A percentile compares a stretch with the other conserved stretches of the same genome.
Evolutionary conservation across 2,888 invertebrate genomes (phyloP).

Genomic region (Ptychoptera contaminata): DNA sequence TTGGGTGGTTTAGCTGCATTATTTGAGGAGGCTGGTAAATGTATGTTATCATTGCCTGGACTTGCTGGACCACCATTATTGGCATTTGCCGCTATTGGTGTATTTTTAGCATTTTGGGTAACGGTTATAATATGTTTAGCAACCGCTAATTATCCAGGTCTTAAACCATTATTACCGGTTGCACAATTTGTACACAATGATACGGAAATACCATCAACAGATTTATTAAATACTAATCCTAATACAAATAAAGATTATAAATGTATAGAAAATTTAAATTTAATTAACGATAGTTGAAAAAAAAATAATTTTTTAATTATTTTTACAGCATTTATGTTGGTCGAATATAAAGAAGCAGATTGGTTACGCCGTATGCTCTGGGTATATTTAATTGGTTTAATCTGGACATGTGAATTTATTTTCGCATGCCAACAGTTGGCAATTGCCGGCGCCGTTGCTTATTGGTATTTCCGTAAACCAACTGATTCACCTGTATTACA

Average conservation of each 20-base stretch:
- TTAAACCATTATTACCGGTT: constrained; percentile 29
- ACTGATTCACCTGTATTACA: constrained; percentile 53
- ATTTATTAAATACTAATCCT: constrained; percentile 22
- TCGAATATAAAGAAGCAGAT: constrained; percentile 59
- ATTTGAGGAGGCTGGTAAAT: constrained; percentile 81
- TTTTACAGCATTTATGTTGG: constrained; percentile 40
- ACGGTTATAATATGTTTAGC: constrained; percentile 61
- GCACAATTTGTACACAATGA: neutral
- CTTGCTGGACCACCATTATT: constrained; percentile 70
- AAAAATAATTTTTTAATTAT: constrained; percentile 8
- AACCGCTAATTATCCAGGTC: constrained; percentile 62
- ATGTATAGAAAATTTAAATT: constrained; percentile 16
- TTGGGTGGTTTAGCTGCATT: constrained; percentile 68
- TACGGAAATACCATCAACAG: constrained; percentile 7
- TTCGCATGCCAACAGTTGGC: constrained; percentile 90
- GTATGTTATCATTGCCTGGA: constrained; percentile 68
- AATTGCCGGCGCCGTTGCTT: constrained; percentile 80
- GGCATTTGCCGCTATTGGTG: constrained; percentile 61
- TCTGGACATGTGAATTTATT: constrained; percentile 91
- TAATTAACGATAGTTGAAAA: neutral
- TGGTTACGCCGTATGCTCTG: constrained; percentile 90
- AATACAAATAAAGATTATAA: constrained; percentile 16
- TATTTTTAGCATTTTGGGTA: constrained; percentile 78
- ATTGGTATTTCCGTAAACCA: constrained; percentile 81
- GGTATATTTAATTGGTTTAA: constrained; percentile 75